These are phyloP conservation scores for Butastur rufipennis DNA, from an alignment of 2,113 vertebrate species.

Conservation along the genomic window DNA sequence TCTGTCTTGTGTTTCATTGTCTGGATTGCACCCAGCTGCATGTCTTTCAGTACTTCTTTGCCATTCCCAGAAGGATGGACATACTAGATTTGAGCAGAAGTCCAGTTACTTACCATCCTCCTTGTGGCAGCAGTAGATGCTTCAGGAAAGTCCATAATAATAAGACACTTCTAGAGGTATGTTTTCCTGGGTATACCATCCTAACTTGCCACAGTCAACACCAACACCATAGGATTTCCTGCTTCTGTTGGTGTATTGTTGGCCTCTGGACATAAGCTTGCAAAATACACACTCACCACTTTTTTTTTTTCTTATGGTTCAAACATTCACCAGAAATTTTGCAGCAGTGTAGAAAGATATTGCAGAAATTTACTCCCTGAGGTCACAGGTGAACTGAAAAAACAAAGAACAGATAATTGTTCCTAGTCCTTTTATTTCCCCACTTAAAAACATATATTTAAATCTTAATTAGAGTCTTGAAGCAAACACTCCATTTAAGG, in stretches of 20 bases:
- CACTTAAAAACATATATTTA: constrained; percentile 7
- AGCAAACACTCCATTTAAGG: neutral
- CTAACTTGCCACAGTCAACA: neutral
- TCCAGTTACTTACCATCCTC: neutral
- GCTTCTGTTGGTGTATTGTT: neutral
- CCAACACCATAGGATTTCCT: neutral
- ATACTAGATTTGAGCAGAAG: neutral
- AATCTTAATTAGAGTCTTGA: neutral
- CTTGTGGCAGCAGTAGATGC: neutral
- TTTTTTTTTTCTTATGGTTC: neutral
- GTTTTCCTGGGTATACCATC: neutral
- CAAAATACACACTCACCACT: neutral
- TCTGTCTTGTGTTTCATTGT: neutral
- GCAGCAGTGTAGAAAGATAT: neutral
- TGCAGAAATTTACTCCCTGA: neutral
- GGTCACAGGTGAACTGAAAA: neutral
- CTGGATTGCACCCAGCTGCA: neutral
- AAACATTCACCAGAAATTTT: neutral
- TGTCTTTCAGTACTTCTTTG: neutral
- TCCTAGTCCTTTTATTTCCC: neutral
- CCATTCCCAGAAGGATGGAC: neutral
- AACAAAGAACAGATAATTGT: neutral
- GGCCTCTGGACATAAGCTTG: neutral
- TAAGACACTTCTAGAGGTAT: neutral
- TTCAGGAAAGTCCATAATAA: neutral